These are phyloP conservation scores for Anticlea derivata DNA, from an alignment of 2,888 invertebrate species.

Conservation along the genomic window DNA sequence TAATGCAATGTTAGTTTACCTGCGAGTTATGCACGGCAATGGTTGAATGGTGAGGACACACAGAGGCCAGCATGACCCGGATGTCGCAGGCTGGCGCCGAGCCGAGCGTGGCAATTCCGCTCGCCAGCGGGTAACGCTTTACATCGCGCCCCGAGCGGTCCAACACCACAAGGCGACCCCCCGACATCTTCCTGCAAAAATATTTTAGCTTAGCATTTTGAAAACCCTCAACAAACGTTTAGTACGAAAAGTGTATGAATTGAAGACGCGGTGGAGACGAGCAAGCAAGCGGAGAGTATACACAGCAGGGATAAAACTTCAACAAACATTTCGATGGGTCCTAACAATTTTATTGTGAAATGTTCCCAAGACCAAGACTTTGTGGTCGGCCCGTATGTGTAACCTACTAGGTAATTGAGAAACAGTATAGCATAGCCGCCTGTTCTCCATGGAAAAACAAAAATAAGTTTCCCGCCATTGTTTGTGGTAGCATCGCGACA, in stretches of 20 bases:
- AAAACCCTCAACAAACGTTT: no score
- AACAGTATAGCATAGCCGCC: no score
- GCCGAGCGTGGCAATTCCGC: constrained; percentile 69
- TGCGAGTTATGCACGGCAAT: constrained; percentile 65
- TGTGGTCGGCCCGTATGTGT: no score
- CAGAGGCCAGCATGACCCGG: constrained; percentile 59
- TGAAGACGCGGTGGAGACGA: no score
- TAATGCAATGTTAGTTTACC: constrained; percentile 42
- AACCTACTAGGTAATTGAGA: not conserved
- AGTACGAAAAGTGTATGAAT: no score
- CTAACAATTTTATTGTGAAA: no score
- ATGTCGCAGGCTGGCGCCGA: constrained; percentile 67
- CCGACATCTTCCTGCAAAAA: constrained; percentile 52
- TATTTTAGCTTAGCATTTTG: no score
- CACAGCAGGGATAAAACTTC: no score
- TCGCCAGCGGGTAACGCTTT: constrained; percentile 57
- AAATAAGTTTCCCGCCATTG: constrained; percentile 19
- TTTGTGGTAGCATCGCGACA: not conserved
- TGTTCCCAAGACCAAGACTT: no score
- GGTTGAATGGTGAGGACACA: constrained; percentile 69
- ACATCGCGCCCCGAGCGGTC: constrained; percentile 66
- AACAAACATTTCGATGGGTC: no score
- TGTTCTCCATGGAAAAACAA: not conserved
- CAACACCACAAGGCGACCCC: constrained; percentile 69
- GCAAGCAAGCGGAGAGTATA: no score